Evolutionary conservation across 2,113 vertebrate genomes (phyloP).

Genomic region (Lepus americanus): DNA sequence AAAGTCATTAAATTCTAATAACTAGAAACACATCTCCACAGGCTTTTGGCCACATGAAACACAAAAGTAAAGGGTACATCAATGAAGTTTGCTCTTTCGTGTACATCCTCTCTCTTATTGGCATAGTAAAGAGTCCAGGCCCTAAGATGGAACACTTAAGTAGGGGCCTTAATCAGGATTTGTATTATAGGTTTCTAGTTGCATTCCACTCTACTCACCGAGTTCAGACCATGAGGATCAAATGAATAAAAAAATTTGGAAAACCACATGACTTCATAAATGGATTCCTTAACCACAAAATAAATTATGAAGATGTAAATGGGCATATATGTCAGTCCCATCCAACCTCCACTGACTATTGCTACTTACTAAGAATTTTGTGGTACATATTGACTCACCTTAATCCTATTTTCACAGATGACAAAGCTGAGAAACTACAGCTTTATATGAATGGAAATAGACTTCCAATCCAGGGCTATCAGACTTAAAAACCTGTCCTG

Average conservation of each 20-base stretch:
- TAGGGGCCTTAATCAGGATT: not conserved
- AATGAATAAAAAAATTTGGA: not conserved
- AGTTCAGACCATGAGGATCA: not conserved
- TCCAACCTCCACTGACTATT: not conserved
- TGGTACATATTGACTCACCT: not conserved
- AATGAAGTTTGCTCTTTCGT: not conserved
- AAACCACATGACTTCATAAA: conserved; percentile 38
- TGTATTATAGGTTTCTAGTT: not conserved
- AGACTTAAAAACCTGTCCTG: not conserved
- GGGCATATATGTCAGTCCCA: not conserved
- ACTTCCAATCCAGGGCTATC: not conserved
- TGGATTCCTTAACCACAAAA: conserved; percentile 7
- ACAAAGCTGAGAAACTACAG: not conserved
- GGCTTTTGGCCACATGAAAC: not conserved
- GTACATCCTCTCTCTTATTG: not conserved
- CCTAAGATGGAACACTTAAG: not conserved
- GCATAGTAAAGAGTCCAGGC: not conserved
- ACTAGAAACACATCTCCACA: not conserved
- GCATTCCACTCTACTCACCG: not conserved
- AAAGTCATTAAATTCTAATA: conserved; percentile 37
- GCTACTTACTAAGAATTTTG: not conserved
- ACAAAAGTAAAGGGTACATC: not conserved
- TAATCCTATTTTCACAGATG: conserved; percentile 29
- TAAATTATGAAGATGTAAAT: not conserved
- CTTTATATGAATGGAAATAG: not conserved